Evolutionary conservation across 2,113 vertebrate genomes (phyloP).

Genomic region (Asarcornis scutulata): DNA sequence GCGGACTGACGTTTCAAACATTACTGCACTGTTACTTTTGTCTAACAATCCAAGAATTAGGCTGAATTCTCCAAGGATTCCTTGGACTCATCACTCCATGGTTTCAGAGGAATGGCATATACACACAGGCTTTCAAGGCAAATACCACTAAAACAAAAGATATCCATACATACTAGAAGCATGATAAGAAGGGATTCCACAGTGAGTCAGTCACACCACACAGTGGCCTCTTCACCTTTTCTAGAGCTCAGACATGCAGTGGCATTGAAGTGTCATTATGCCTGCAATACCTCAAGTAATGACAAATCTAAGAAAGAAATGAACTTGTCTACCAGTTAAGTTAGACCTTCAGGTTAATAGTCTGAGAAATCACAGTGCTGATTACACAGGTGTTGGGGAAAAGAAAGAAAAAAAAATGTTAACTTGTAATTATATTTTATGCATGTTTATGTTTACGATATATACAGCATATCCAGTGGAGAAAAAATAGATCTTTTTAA

Average conservation of each 20-base stretch:
- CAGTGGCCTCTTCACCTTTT: neutral
- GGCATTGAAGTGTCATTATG: neutral
- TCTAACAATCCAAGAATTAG: neutral
- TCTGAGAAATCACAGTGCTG: neutral
- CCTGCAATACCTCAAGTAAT: neutral
- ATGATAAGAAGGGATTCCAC: neutral
- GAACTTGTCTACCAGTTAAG: neutral
- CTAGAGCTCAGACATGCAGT: neutral
- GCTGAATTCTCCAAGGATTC: neutral
- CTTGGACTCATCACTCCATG: neutral
- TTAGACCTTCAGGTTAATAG: neutral
- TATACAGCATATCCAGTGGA: neutral
- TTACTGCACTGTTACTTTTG: neutral
- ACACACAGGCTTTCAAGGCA: neutral
- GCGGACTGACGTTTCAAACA: neutral
- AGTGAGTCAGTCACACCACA: neutral
- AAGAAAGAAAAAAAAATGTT: neutral
- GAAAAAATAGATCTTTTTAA: neutral
- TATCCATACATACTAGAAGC: neutral
- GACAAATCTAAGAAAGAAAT: neutral
- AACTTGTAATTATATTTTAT: neutral
- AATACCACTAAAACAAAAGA: neutral
- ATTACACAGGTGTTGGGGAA: neutral
- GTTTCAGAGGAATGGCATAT: neutral
- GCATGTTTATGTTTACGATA: neutral